Percentiles rank a stretch among this genome's conserved stretches.
These are phyloP conservation scores for Physeter macrocephalus DNA, from an alignment of 2,113 vertebrate species.

Conservation along the genomic window DNA sequence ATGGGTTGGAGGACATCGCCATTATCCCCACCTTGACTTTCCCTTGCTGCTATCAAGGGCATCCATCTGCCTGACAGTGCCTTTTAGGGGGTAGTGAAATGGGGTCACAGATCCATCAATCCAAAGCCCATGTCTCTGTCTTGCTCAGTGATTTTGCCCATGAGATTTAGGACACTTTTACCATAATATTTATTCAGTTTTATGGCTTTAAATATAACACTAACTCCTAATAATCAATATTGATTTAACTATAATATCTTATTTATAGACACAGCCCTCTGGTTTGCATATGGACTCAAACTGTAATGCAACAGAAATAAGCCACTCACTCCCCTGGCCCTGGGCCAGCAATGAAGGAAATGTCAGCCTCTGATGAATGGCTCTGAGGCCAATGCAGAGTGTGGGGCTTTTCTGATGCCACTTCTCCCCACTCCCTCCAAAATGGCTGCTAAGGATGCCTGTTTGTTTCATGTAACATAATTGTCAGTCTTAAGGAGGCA, in stretches of 20 bases:
- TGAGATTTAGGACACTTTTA: constrained; percentile 68
- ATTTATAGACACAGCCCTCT: constrained; percentile 70
- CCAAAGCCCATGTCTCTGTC: background rate
- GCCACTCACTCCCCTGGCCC: constrained; percentile 37
- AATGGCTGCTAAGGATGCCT: background rate
- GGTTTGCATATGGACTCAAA: constrained; percentile 68
- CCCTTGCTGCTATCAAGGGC: background rate
- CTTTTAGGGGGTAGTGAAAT: background rate
- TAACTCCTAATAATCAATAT: constrained; percentile 77
- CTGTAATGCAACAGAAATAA: constrained; percentile 54
- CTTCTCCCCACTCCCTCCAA: background rate
- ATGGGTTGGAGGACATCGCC: background rate
- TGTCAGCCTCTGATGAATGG: constrained; percentile 22
- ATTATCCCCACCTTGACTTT: background rate
- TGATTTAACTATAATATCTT: constrained; percentile 76
- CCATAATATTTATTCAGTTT: constrained; percentile 71
- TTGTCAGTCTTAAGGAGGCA: background rate
- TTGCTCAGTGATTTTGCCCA: constrained; percentile 44
- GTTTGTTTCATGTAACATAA: background rate
- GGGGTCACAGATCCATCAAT: background rate
- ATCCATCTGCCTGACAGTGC: background rate
- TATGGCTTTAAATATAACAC: constrained; percentile 73
- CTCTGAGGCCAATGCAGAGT: background rate
- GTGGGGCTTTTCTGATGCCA: background rate
- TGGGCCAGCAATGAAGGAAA: background rate